These are phyloP conservation scores for Linurgus olivaceus DNA, from an alignment of 2,797 vertebrate genomes.

Conservation along the genomic window DNA sequence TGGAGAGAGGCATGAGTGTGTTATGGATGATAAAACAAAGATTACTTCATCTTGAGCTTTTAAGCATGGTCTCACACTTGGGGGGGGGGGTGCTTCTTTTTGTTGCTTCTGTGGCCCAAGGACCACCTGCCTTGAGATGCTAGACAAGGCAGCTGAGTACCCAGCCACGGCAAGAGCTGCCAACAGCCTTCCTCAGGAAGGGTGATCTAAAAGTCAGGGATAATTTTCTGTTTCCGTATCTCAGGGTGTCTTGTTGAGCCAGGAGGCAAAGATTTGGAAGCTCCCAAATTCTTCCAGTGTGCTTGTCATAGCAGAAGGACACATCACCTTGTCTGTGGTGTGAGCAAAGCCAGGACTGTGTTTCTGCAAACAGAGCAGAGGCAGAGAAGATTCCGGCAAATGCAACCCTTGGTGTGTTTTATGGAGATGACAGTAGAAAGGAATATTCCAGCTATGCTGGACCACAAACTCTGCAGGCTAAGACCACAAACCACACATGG, in stretches of 20 bases:
- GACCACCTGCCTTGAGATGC: not conserved
- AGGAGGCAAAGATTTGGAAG: not conserved
- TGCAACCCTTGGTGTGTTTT: not conserved
- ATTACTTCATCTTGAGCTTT: not conserved
- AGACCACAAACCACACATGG: not conserved
- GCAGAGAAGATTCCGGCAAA: not conserved
- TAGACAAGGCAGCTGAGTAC: not conserved
- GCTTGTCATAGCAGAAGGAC: not conserved
- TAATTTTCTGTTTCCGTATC: not conserved
- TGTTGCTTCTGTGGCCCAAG: not conserved
- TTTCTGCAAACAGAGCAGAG: not conserved
- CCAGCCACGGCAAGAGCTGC: not conserved
- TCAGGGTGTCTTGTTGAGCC: rapidly evolving
- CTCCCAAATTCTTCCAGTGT: not conserved
- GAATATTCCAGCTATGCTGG: not conserved
- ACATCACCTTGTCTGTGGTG: too few species aligned
- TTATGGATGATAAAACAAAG: not conserved
- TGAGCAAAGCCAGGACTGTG: not conserved
- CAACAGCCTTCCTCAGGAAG: not conserved
- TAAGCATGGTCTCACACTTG: rapidly evolving
- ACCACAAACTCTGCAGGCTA: not conserved
- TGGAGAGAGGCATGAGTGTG: not conserved
- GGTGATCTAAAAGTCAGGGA: not conserved
- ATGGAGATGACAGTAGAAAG: not conserved
- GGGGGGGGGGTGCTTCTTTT: rapidly evolving